Percentiles rank a stretch among this genome's conserved stretches.
Evolutionary conservation across 2,113 vertebrate species (phyloP).

Genomic region (Etia nguti): DNA sequence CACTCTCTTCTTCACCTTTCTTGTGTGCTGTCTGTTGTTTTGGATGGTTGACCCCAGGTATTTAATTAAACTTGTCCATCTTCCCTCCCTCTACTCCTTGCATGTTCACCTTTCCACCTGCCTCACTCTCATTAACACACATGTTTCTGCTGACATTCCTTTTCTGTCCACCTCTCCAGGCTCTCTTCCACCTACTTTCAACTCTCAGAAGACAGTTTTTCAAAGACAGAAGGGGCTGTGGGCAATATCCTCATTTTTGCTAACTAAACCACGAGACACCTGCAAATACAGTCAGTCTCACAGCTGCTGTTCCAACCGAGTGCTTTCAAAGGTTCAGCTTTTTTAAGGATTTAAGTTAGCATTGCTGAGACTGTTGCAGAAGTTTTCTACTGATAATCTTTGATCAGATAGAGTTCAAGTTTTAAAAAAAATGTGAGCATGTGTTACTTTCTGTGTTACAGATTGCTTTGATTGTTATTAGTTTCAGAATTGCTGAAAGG

Average conservation of each 20-base stretch:
- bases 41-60: not conserved
- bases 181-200: not conserved
- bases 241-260: not conserved
- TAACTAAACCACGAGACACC: not conserved
- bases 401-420: not conserved
- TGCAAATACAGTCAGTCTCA: not conserved
- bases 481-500: not conserved
- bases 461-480: not conserved
- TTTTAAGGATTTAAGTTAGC: not conserved
- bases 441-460: rapidly evolving
- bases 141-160: not conserved
- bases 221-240: not conserved
- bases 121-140: not conserved
- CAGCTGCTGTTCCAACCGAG: not conserved
- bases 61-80: not conserved
- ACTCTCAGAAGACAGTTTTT: not conserved
- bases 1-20: not conserved
- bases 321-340: not conserved
- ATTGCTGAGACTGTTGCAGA: not conserved
- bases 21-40: not conserved
- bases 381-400: not conserved
- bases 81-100: not conserved
- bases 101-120: not conserved
- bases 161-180: not conserved
- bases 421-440: not conserved